These are phyloP conservation scores for Tetragonula carbonaria DNA, from an alignment of 2,888 invertebrate genomes.

Conservation along the genomic window DNA sequence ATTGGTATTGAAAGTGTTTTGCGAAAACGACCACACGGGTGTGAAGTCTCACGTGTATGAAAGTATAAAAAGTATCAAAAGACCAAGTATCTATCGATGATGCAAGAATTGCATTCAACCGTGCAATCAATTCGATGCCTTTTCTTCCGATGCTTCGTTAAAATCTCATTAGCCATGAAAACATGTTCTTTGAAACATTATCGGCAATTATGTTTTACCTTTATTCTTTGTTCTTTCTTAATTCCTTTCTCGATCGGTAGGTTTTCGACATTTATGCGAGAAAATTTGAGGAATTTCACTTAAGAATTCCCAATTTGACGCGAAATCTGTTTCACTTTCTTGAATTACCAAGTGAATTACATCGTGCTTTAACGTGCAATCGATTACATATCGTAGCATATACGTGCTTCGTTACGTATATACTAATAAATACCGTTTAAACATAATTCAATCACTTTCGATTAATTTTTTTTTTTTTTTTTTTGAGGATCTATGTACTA, in stretches of 20 bases:
- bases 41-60: constrained; percentile 18
- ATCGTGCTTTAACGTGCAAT: constrained; percentile 1
- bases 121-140: constrained; percentile 32
- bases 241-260: background rate
- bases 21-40: constrained; percentile 42
- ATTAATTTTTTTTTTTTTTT: background rate
- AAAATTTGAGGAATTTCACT: constrained; percentile 1
- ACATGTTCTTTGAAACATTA: background rate
- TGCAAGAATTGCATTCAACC: constrained; percentile 53
- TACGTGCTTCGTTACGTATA: constrained; percentile 10
- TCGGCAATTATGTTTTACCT: background rate
- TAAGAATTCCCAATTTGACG: background rate
- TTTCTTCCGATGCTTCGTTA: constrained; percentile 12
- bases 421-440: background rate
- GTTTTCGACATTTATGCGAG: background rate
- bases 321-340: constrained; percentile 18
- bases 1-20: constrained; percentile 28
- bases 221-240: background rate
- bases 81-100: constrained; percentile 41
- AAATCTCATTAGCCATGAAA: constrained; percentile 10
- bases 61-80: constrained; percentile 49
- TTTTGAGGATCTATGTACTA: background rate
- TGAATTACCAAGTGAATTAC: background rate
- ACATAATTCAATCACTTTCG: constrained; percentile 6
- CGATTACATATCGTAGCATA: constrained; percentile 12